These are phyloP conservation scores for Brachyptera putata DNA, from an alignment of 2,888 invertebrate species.

Conservation along the genomic window DNA sequence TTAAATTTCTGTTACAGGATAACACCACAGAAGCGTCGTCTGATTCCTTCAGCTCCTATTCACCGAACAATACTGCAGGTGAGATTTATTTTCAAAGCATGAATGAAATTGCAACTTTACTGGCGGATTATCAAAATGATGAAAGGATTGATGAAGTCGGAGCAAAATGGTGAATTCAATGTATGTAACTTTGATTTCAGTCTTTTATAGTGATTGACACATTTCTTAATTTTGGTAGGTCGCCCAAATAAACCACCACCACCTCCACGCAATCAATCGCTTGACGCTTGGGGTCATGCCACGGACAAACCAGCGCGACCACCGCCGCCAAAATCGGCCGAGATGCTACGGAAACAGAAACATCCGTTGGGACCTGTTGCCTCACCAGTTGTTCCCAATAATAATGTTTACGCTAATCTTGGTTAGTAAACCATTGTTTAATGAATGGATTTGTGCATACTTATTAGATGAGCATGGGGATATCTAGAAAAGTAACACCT, in stretches of 20 bases:
- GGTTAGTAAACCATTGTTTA: slow-evolving; percentile 36
- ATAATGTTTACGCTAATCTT: slow-evolving; percentile 37
- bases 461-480: too few species aligned
- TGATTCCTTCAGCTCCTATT: slow-evolving; percentile 6
- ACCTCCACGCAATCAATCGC: slow-evolving; percentile 64
- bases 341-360: slow-evolving; percentile 29
- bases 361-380: neutral
- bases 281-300: slow-evolving; percentile 47
- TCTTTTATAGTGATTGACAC: too few species aligned
- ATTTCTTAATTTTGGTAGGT: slow-evolving; percentile 42
- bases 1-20: neutral
- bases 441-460: too few species aligned
- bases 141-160: too few species aligned
- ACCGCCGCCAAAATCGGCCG: slow-evolving; percentile 60
- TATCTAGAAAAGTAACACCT: too few species aligned
- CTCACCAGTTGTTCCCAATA: slow-evolving; percentile 34
- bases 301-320: slow-evolving; percentile 63
- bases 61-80: neutral
- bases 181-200: too few species aligned
- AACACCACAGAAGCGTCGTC: neutral
- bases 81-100: too few species aligned
- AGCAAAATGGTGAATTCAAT: too few species aligned
- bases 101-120: too few species aligned
- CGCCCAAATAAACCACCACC: slow-evolving; percentile 68
- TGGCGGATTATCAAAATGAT: too few species aligned